These are phyloP conservation scores for Schizaphis graminum DNA, from an alignment of 2,888 invertebrate species.

Conservation along the genomic window DNA sequence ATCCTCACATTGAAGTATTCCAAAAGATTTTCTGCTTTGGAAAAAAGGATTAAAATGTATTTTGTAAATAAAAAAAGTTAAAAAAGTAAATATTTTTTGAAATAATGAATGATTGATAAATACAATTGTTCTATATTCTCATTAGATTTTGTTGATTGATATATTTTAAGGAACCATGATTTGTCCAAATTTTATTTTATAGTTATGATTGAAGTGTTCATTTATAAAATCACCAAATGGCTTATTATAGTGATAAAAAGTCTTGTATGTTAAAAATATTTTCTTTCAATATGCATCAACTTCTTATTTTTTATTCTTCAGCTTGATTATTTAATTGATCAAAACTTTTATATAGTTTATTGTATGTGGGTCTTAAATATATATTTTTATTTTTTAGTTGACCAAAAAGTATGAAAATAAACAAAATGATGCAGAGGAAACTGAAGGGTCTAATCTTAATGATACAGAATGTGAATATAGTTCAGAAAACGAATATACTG, in stretches of 20 bases:
- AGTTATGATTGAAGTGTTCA: neutral
- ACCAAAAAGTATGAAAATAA: neutral
- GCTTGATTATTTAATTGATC: neutral
- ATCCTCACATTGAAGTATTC: too few relatives aligned
- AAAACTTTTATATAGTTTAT: neutral
- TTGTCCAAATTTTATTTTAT: neutral
- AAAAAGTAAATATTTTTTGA: too few relatives aligned
- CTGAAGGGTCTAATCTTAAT: constrained; percentile 44
- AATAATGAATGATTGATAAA: too few relatives aligned
- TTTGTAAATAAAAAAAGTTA: too few relatives aligned
- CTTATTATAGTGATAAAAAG: neutral
- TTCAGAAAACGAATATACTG: neutral
- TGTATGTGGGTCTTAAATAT: neutral
- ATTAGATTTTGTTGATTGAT: neutral
- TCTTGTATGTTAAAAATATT: neutral
- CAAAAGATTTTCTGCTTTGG: too few relatives aligned
- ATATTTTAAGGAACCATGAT: neutral
- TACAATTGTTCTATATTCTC: neutral
- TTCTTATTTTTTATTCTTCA: neutral
- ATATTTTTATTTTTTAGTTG: constrained; percentile 38
- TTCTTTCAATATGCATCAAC: neutral
- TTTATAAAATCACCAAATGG: neutral
- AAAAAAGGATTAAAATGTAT: too few relatives aligned
- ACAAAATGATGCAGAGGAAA: constrained; percentile 40
- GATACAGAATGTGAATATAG: constrained; percentile 40